These are phyloP conservation scores for Metacarcinus magister DNA, from an alignment of 2,888 invertebrate genomes.

Conservation along the genomic window DNA sequence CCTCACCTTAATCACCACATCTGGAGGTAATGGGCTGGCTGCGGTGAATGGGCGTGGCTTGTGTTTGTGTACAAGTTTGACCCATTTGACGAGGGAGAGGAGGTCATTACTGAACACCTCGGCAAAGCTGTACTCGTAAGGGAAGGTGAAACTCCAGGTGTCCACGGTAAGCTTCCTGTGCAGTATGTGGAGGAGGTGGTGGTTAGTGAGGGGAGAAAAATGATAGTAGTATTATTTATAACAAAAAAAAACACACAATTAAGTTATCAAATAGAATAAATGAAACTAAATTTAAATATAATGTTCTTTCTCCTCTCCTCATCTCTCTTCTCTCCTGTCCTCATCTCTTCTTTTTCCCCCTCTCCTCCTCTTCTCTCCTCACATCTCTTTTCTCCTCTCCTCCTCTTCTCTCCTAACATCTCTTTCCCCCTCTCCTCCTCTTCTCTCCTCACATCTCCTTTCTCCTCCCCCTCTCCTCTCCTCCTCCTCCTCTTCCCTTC, in stretches of 20 bases:
- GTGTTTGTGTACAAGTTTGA: conserved; percentile 88
- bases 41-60: conserved; percentile 88
- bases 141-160: conserved; percentile 87
- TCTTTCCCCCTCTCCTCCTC: background rate
- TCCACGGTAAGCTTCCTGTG: conserved; percentile 77
- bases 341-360: background rate
- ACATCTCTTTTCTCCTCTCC: background rate
- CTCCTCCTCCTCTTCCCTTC: background rate
- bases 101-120: conserved; percentile 95
- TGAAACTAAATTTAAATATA: background rate
- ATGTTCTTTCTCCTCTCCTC: background rate
- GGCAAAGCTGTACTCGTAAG: conserved; percentile 94
- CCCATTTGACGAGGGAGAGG: conserved; percentile 96
- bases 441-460: background rate
- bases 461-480: background rate
- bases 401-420: background rate
- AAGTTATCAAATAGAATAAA: no score
- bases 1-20: conserved; percentile 93
- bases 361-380: background rate
- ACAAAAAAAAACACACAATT: no score
- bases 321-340: background rate
- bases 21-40: conserved; percentile 92
- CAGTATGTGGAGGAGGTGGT: background rate
- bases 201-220: background rate
- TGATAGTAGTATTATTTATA: background rate